Conservation (phyloP, 2,113 vertebrate genomes). For the Todiramphus saurophagus region DNA sequence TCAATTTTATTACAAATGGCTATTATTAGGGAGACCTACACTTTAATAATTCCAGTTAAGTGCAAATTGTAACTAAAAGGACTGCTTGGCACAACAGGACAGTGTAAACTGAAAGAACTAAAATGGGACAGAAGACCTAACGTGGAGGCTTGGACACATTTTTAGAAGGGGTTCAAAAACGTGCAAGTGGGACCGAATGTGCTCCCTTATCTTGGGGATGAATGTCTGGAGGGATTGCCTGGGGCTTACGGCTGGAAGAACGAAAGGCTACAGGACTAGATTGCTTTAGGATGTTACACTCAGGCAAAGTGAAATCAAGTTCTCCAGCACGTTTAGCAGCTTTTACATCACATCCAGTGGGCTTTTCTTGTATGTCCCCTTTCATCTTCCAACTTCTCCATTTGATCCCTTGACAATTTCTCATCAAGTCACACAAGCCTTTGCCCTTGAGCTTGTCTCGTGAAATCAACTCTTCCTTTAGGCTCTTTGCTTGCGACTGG, state of each 20-base stretch:
- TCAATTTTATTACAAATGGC: constrained; percentile 48
- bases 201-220: background rate
- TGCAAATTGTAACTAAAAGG: background rate
- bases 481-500: background rate
- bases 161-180: background rate
- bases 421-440: background rate
- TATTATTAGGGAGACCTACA: background rate
- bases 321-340: background rate
- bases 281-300: background rate
- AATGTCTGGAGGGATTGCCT: background rate
- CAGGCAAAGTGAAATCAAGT: background rate
- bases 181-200: background rate
- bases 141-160: background rate
- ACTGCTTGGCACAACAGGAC: background rate
- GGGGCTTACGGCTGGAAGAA: background rate
- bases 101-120: background rate
- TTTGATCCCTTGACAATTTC: background rate
- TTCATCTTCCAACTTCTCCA: background rate
- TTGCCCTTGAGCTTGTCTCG: constrained; percentile 3
- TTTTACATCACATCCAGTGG: background rate
- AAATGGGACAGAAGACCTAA: background rate
- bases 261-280: background rate
- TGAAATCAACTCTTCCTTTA: constrained; percentile 1
- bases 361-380: background rate
- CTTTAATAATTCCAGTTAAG: background rate